Base-by-base conservation (phyloP, 2,797 vertebrate genomes). In the Periparus ater region DNA sequence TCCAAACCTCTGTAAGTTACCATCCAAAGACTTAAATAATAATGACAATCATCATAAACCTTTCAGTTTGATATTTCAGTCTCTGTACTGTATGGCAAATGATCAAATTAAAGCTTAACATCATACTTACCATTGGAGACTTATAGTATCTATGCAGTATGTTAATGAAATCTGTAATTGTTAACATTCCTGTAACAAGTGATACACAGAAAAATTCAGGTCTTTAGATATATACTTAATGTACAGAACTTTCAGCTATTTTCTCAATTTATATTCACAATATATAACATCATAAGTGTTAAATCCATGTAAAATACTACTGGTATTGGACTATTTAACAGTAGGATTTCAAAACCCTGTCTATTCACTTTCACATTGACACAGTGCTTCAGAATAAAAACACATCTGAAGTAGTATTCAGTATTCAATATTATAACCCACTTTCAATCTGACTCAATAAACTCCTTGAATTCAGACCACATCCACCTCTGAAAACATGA, bases 141-240 rank as follows among this genome's bases (percentile, higher is more conserved):
- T 99, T 99, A 97, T 99, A 99, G 98, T 99, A 99, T 99, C 99
- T 98, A 98, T 99, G 99, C 70, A 99, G 98, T 97, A 99, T 99
- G 97, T 99, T 99, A 98, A 99, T 99, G 98, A 99, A 99, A 98
- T 99, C 99, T 98, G 99, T 99, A 98, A 99, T 99, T 95, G 99
- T 99, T 98, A 99, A 98, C 99, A 99, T 99, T 97, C 99, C 99
- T 99, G 97, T 54, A 98, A 98, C 38, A 94, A 96, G 38, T 18
- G 16, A 95, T 8, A 95, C 2, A 84, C 3, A 57, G 48, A 67
- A 75, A 85, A 62, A 45, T 14, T 4, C 27, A 60, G 17, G 27
- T 61, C 4, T 91, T 89, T 60, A 94, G 75, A 58, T 14, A 73
- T 1, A 60, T 9, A 50, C 10, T 85, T 57, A 54, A 80, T 8